phyloP scores from a whole-genome alignment of 2,113 vertebrate genomes.

The Scolopax mira region DNA sequence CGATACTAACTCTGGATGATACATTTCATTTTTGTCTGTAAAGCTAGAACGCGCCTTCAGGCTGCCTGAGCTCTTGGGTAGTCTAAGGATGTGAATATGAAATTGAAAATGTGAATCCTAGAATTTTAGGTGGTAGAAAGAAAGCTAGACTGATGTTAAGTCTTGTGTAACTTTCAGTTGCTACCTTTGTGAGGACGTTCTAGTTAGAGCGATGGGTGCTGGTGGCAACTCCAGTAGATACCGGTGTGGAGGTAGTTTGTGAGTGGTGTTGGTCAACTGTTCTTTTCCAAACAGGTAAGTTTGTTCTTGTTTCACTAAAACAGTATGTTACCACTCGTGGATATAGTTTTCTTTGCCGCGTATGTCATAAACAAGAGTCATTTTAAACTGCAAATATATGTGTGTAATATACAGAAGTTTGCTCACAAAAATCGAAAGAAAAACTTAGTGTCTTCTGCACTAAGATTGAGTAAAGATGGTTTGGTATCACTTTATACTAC shows the following conservation, averaged over 20 bases:
- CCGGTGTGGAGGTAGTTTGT: background rate
- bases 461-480: background rate
- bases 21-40: background rate
- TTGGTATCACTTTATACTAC: background rate
- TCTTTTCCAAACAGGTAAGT: background rate
- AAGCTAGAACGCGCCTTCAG: background rate
- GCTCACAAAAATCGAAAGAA: background rate
- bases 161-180: background rate
- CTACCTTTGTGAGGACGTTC: background rate
- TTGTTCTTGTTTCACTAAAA: background rate
- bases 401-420: background rate
- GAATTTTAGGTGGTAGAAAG: background rate
- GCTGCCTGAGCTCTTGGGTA: background rate
- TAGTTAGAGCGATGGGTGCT: background rate
- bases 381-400: background rate
- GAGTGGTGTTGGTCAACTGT: background rate
- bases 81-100: background rate
- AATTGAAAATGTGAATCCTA: background rate
- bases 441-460: background rate
- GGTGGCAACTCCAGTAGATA: background rate
- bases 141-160: background rate
- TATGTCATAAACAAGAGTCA: background rate
- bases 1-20: background rate
- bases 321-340: background rate
- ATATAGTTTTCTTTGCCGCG: background rate